phyloP scores from a whole-genome alignment of 2,113 vertebrate genomes.

The Pluvianellus socialis region DNA sequence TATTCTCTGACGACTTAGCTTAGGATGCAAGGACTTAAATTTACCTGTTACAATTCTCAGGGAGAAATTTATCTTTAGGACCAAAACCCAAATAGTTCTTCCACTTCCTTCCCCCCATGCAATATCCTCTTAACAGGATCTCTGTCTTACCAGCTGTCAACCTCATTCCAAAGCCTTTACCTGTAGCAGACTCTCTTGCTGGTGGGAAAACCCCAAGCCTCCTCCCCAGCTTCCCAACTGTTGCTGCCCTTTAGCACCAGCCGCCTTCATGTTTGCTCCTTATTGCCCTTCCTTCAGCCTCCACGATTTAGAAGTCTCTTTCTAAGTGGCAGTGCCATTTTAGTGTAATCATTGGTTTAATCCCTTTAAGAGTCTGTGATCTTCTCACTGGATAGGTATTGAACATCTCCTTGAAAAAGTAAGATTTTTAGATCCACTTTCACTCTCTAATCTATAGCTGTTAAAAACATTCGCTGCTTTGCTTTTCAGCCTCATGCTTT shows the following conservation, averaged over 20 bases:
- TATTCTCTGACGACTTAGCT: background rate
- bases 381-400: constrained; percentile 39
- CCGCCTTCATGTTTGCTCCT: background rate
- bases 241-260: constrained; percentile 1
- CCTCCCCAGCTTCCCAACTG: background rate
- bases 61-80: background rate
- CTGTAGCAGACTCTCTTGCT: background rate
- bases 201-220: background rate
- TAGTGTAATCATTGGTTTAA: constrained; percentile 56
- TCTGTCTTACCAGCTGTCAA: background rate
- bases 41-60: background rate
- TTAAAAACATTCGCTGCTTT: constrained; percentile 34
- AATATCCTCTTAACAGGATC: background rate
- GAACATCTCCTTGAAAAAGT: constrained; percentile 51
- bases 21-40: background rate
- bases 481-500: constrained; percentile 27
- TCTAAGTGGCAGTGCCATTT: constrained; percentile 48
- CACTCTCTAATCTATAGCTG: constrained; percentile 54
- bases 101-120: background rate
- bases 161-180: background rate
- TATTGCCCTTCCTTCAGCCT: constrained; percentile 20
- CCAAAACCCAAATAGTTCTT: background rate
- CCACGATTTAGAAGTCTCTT: background rate
- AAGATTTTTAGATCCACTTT: constrained; percentile 63
- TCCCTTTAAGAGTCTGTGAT: constrained; percentile 40